These are phyloP conservation scores for Saimiri boliviensis DNA, from an alignment of 2,113 vertebrate genomes.

Conservation along the genomic window DNA sequence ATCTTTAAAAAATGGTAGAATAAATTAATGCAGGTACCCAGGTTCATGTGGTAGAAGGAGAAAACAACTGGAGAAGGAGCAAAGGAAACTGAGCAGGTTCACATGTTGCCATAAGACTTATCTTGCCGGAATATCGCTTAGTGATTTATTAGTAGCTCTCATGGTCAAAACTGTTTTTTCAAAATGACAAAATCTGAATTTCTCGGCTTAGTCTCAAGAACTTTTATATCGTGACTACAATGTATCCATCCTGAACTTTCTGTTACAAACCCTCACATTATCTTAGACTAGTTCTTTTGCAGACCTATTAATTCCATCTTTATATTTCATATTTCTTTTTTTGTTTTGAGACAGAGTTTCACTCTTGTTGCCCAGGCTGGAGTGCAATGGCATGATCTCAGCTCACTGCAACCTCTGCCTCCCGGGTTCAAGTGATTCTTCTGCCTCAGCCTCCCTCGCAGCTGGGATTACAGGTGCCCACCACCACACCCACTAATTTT, in stretches of 20 bases:
- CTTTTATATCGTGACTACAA: neutral
- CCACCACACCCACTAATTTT: too few relatives aligned
- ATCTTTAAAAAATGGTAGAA: neutral
- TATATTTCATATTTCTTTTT: neutral
- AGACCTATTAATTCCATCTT: neutral
- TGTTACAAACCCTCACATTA: neutral
- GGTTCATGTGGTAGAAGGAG: neutral
- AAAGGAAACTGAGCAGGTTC: neutral
- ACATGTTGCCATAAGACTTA: neutral
- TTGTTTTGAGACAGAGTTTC: too few relatives aligned
- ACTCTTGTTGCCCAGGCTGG: too few relatives aligned
- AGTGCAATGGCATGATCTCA: too few relatives aligned
- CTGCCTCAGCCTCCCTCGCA: too few relatives aligned
- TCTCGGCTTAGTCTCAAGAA: neutral
- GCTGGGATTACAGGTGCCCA: too few relatives aligned
- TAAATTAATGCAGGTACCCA: neutral
- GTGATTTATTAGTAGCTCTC: neutral
- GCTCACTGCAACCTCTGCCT: too few relatives aligned
- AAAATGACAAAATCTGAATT: constrained; percentile 1
- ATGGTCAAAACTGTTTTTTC: neutral
- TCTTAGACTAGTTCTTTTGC: neutral
- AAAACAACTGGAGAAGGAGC: neutral
- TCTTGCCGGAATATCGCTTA: too few relatives aligned
- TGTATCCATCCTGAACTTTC: neutral
- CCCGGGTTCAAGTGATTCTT: too few relatives aligned